Conservation (phyloP, 2,888 invertebrate genomes). For the Ichneumon xanthorius region DNA sequence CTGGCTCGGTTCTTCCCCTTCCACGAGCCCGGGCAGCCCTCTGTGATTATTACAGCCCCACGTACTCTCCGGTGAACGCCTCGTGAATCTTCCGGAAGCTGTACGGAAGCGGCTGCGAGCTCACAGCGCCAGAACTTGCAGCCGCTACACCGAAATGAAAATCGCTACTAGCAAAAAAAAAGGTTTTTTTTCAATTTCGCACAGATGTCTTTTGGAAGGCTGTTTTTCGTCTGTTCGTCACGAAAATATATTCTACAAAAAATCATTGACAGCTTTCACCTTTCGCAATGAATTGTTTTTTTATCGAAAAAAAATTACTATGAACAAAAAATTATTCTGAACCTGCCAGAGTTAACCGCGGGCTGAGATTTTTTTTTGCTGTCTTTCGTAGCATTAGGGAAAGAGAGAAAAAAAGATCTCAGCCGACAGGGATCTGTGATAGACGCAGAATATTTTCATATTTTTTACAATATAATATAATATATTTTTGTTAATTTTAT, state of each 20-base stretch:
- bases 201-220: neutral
- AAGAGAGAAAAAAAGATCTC: too few relatives aligned
- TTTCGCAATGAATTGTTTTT: too few relatives aligned
- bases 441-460: too few relatives aligned
- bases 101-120: neutral
- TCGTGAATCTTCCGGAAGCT: slow-evolving; percentile 34
- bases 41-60: slow-evolving; percentile 51
- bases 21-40: slow-evolving; percentile 30
- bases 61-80: slow-evolving; percentile 45
- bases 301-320: too few relatives aligned
- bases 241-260: neutral
- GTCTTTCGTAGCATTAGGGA: too few relatives aligned
- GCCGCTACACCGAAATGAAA: slow-evolving; percentile 9
- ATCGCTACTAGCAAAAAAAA: neutral
- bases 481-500: too few relatives aligned
- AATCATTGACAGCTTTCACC: too few relatives aligned
- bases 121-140: neutral
- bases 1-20: slow-evolving; percentile 18
- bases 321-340: too few relatives aligned
- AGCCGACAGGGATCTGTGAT: too few relatives aligned
- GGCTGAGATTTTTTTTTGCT: too few relatives aligned
- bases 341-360: too few relatives aligned
- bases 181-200: neutral
- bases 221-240: neutral
- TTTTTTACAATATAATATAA: too few relatives aligned